Evolutionary conservation across 2,797 vertebrate genomes (phyloP).

Genomic region (Sphenodon punctatus): DNA sequence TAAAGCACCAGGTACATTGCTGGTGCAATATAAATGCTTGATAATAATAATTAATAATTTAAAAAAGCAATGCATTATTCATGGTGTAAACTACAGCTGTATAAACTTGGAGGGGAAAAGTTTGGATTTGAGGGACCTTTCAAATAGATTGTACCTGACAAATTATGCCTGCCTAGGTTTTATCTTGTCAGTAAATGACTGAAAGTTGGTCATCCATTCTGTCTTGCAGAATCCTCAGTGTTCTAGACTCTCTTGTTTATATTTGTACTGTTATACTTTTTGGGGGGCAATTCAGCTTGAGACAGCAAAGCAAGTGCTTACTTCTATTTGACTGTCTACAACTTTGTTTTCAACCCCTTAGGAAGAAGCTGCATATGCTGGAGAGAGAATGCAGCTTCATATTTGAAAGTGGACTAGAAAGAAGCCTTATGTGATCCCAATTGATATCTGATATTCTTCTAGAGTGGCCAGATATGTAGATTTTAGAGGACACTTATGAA

Average conservation of each 20-base stretch:
- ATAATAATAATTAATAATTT: no score
- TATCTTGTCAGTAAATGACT: neutral
- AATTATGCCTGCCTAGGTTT: neutral
- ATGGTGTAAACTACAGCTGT: neutral
- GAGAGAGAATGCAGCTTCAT: neutral
- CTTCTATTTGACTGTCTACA: neutral
- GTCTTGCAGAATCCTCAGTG: no score
- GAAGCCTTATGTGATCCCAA: neutral
- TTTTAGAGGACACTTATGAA: no score
- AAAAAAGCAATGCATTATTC: neutral
- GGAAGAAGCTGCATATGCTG: accelerated
- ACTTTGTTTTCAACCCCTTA: neutral
- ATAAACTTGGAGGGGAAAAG: neutral
- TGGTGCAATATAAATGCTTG: no score
- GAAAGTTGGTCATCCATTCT: no score
- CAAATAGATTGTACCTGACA: neutral
- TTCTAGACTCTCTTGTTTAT: neutral
- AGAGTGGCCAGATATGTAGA: no score
- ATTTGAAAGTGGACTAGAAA: neutral
- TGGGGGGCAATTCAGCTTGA: neutral
- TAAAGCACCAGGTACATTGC: no score
- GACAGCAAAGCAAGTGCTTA: neutral
- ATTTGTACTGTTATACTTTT: neutral
- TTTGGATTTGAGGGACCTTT: neutral
- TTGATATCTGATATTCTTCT: no score